These are phyloP conservation scores for Leptopilina clavipes DNA, from an alignment of 1,140 invertebrate species.

Conservation along the genomic window DNA sequence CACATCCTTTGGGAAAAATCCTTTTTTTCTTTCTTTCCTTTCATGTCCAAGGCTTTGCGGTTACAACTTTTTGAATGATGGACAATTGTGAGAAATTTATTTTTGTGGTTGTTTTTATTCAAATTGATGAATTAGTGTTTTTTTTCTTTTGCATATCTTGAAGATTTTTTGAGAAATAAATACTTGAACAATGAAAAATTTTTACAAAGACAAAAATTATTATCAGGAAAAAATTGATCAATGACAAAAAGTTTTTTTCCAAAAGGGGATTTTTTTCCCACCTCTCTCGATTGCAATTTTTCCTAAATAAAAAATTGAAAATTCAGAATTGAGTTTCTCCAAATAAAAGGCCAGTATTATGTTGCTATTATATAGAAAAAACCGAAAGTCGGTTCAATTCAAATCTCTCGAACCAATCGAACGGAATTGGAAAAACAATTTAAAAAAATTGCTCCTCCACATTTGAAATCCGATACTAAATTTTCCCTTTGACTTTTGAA, in stretches of 20 bases:
- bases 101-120: background rate
- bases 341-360: conserved; percentile 28
- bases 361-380: background rate
- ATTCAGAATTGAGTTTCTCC: conserved; percentile 17
- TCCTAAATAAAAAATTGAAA: no score
- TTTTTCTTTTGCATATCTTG: no score
- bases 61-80: background rate
- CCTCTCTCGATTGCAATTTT: background rate
- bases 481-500: conserved; percentile 21
- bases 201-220: background rate
- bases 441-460: conserved; percentile 17
- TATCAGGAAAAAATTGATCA: background rate
- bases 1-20: conserved; percentile 29
- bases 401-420: conserved; percentile 27
- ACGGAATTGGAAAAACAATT: no score
- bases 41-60: conserved; percentile 2
- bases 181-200: no score
- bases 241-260: no score
- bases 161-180: no score
- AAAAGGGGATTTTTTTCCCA: no score
- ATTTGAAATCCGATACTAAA: conserved; percentile 14
- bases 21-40: background rate
- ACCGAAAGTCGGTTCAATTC: conserved; percentile 22
- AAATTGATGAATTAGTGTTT: no score
- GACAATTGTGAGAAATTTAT: conserved; percentile 12